These are phyloP conservation scores for Lathamus discolor DNA, from an alignment of 2,113 vertebrate genomes.

Conservation along the genomic window DNA sequence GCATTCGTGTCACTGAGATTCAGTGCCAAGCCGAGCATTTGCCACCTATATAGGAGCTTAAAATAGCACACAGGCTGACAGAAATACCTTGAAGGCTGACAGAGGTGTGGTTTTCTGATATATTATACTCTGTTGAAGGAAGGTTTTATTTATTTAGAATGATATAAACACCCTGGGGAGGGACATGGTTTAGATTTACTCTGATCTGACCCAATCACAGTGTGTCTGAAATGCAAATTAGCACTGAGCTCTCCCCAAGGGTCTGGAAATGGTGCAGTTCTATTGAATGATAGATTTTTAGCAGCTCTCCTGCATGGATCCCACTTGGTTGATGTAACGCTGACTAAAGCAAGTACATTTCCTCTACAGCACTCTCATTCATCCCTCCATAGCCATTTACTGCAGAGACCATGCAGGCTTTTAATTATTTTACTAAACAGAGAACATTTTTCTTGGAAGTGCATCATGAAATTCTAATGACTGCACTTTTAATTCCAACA, in stretches of 20 bases:
- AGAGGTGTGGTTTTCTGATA: not conserved
- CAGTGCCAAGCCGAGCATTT: not conserved
- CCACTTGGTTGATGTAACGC: not conserved
- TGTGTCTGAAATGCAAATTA: constrained; percentile 11
- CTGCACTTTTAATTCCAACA: not conserved
- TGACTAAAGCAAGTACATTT: not conserved
- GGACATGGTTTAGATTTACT: constrained; percentile 26
- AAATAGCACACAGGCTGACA: constrained; percentile 54
- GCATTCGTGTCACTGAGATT: constrained; percentile 16
- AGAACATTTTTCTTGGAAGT: constrained; percentile 15
- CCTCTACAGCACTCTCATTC: not conserved
- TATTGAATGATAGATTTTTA: constrained; percentile 11
- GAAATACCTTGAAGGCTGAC: constrained; percentile 50
- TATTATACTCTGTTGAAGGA: not conserved
- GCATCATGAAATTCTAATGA: constrained; percentile 24
- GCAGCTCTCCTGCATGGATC: not conserved
- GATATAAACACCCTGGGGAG: constrained; percentile 12
- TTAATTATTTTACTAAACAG: constrained; percentile 40
- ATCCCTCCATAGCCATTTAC: not conserved
- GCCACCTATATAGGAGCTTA: constrained; percentile 42
- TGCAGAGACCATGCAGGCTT: constrained; percentile 12
- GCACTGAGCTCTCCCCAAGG: not conserved
- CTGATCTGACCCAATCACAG: not conserved
- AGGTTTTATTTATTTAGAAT: constrained; percentile 56
- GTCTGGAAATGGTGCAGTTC: not conserved